Conservation (phyloP, 2,113 vertebrate species). For the Hippopotamus amphibius region DNA sequence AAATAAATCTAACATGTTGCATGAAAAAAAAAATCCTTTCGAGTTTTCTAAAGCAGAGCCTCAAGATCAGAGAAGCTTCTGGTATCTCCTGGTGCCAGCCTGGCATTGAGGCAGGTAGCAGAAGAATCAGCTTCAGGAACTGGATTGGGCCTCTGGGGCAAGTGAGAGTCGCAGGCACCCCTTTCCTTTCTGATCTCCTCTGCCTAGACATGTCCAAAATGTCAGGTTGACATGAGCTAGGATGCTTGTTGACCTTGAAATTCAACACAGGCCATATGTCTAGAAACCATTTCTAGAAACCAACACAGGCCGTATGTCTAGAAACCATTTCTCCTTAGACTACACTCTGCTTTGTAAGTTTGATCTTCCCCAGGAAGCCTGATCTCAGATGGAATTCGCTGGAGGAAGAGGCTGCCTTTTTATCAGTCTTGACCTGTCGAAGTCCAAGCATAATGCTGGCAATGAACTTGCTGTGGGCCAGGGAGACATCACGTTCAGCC, state of each 20-base stretch:
- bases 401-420: neutral
- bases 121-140: neutral
- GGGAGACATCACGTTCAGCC: neutral
- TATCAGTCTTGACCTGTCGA: neutral
- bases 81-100: neutral
- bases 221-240: no score
- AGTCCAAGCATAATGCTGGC: neutral
- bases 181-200: neutral
- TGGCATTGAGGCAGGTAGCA: neutral
- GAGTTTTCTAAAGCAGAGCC: neutral
- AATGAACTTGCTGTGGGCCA: neutral
- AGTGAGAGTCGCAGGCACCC: accelerated
- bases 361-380: neutral
- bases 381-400: neutral
- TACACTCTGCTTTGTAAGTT: neutral
- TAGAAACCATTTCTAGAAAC: neutral
- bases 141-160: accelerated
- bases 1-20: neutral
- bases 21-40: neutral
- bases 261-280: neutral
- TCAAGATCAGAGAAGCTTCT: neutral
- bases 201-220: neutral
- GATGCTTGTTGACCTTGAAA: neutral
- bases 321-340: neutral
- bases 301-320: no score